Base-by-base conservation (phyloP, 2,888 invertebrate species). In the Amblyteles armatorius region DNA sequence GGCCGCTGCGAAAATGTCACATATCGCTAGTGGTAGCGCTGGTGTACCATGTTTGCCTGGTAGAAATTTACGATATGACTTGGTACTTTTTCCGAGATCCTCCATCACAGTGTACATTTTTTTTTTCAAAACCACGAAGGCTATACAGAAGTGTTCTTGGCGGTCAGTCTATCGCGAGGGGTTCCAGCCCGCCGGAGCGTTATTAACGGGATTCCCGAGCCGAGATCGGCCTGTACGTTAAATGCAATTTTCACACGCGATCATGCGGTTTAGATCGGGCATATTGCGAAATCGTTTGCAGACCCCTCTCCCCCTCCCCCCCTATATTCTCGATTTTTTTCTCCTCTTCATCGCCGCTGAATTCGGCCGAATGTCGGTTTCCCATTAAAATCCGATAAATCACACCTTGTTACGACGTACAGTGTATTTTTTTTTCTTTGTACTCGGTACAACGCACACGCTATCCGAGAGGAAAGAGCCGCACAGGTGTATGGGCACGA, bases 341-440 rank as follows among this genome's bases (percentile, higher is more conserved):
- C 69, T n/a, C 0, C n/a, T n/a, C 29, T 19, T 48, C 69, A 4
- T 3, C 13, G 48, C 19, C 1, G 50, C 36, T 52, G 63, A 22
- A 68, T 29, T n/a, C 71, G 22, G 26, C 22, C 52, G 52, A 71
- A 29, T 33, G 76, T 71, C 29, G 44, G 50, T 55, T 48, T 44
- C 11, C 57, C 84, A 88, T 90, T 89, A 88, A 88, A 88, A 85
- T 71, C 81, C 85, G 71, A 89, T 89, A 88, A 88, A 89, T 89
- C 87, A 89, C 78, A 55, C 48, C 36, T 65, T 19, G 40, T 76
- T 26, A 26, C 44, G 44, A 33, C 13, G 44, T 44, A 16, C 44
- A 2, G 13, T 50, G 33, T 13, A 1, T 19, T 13, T 36, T 11
- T 74, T 74, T 79, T 44, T 19, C 55, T 67, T 16, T 26, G 16